Conservation (phyloP, 1,140 invertebrate genomes). For the Heterodera carotae region DNA sequence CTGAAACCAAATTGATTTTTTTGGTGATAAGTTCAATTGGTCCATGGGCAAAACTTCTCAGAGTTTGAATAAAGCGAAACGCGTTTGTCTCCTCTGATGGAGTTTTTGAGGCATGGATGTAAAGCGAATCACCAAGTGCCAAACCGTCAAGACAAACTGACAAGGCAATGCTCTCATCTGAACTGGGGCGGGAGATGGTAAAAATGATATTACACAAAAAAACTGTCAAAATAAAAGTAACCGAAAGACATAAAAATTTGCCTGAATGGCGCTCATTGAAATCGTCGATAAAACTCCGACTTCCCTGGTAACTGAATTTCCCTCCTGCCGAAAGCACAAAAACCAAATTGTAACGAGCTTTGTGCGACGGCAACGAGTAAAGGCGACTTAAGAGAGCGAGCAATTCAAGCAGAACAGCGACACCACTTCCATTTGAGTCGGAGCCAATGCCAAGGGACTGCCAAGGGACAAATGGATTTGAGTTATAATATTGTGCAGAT, state of each 20-base stretch:
- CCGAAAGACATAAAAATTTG: too few species aligned
- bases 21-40: constrained; percentile 83
- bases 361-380: constrained; percentile 79
- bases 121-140: constrained; percentile 70
- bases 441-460: constrained; percentile 81
- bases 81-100: constrained; percentile 81
- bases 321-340: constrained; percentile 89
- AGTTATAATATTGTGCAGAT: too few species aligned
- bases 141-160: constrained; percentile 88
- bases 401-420: constrained; percentile 83
- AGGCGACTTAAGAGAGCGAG: constrained; percentile 84
- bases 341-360: constrained; percentile 80
- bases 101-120: constrained; percentile 92
- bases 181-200: too few species aligned
- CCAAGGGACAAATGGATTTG: constrained; percentile 20
- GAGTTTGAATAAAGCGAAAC: constrained; percentile 71
- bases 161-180: constrained; percentile 69
- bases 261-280: constrained; percentile 80
- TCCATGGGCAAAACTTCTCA: constrained; percentile 69
- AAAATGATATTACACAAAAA: too few species aligned
- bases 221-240: too few species aligned
- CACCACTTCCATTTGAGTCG: constrained; percentile 90
- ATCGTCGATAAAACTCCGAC: constrained; percentile 94
- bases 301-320: constrained; percentile 91
- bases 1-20: constrained; percentile 95